These are phyloP conservation scores for Myopa testacea DNA, from an alignment of 2,888 invertebrate species.

Conservation along the genomic window DNA sequence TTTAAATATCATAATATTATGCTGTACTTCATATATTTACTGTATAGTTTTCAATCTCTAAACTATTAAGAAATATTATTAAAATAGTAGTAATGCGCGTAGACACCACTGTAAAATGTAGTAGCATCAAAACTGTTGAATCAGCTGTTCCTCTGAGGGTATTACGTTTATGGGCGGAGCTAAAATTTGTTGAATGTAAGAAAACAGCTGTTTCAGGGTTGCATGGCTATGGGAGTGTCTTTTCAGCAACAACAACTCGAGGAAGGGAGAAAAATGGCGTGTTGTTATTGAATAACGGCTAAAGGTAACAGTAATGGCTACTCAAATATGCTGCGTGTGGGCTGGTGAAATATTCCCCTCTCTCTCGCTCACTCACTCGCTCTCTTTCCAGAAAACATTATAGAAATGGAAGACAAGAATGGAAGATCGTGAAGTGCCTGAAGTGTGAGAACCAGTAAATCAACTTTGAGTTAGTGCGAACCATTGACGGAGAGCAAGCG, in stretches of 20 bases:
- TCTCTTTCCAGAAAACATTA: background rate
- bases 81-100: background rate
- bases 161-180: no score
- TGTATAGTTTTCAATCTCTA: no score
- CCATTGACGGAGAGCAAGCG: constrained; percentile 47
- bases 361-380: constrained; percentile 18
- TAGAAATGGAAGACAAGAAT: background rate
- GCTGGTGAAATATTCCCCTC: constrained; percentile 52
- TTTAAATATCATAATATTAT: no score
- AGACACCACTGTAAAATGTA: constrained; percentile 49
- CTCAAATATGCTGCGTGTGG: constrained; percentile 54
- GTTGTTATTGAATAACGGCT: constrained; percentile 23
- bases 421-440: background rate
- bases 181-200: no score
- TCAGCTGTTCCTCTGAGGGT: no score
- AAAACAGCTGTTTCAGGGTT: no score
- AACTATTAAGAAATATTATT: background rate
- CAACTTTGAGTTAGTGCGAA: constrained; percentile 45
- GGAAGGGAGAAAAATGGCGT: constrained; percentile 57
- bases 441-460: constrained; percentile 50
- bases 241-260: constrained; percentile 12
- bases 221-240: constrained; percentile 44
- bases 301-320: constrained; percentile 47
- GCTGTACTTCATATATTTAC: no score
- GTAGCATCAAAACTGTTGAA: constrained; percentile 42